These are phyloP conservation scores for Eumaeus atala DNA, from an alignment of 1,140 invertebrate genomes.

Conservation along the genomic window DNA sequence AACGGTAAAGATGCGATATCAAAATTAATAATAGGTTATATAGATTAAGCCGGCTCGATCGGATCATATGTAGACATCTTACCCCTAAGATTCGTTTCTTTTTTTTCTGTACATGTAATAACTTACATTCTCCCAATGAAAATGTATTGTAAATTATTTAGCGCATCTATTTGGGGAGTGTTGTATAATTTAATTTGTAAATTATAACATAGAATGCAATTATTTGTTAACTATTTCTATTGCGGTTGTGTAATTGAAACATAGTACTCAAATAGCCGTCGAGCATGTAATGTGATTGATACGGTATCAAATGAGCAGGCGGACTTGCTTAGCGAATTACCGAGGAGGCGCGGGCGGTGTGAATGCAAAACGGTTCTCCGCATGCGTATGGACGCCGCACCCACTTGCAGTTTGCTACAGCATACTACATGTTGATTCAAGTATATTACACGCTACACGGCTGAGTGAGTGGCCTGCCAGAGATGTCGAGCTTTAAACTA, in stretches of 20 bases:
- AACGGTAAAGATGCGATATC: slow-evolving; percentile 1
- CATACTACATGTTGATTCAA: slow-evolving; percentile 50
- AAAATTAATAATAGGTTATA: neutral
- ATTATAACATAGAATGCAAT: slow-evolving; percentile 38
- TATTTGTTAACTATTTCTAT: slow-evolving; percentile 73
- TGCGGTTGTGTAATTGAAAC: slow-evolving; percentile 50
- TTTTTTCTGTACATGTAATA: slow-evolving; percentile 51
- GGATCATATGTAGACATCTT: neutral
- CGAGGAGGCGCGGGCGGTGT: too few relatives aligned
- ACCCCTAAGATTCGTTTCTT: slow-evolving; percentile 39
- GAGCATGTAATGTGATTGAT: too few relatives aligned
- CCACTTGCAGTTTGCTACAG: too few relatives aligned
- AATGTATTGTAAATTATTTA: slow-evolving; percentile 43
- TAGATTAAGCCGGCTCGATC: neutral
- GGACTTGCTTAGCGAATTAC: too few relatives aligned
- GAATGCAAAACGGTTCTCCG: too few relatives aligned
- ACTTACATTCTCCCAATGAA: slow-evolving; percentile 50
- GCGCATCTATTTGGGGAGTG: slow-evolving; percentile 37
- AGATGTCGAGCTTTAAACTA: slow-evolving; percentile 64
- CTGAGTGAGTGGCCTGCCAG: too few relatives aligned
- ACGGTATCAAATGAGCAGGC: too few relatives aligned
- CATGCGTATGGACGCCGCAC: too few relatives aligned
- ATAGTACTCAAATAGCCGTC: too few relatives aligned
- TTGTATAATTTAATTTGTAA: slow-evolving; percentile 46
- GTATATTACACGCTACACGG: slow-evolving; percentile 20